Conservation (phyloP, 2,797 vertebrate genomes). For the Sebastes vulpes region DNA sequence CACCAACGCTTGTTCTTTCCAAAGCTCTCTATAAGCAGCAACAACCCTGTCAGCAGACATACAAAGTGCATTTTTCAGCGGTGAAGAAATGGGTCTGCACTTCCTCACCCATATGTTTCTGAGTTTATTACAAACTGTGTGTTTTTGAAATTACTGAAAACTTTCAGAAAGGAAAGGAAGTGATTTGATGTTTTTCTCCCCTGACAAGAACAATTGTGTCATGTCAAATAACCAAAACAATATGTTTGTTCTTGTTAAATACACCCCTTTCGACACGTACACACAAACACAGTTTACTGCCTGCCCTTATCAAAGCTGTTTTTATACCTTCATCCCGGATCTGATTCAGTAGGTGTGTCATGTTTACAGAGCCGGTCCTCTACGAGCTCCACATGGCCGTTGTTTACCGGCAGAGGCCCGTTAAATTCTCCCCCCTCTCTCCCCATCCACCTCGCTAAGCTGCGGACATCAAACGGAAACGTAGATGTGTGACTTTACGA, state of each 20-base stretch:
- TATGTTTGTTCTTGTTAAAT: constrained; percentile 62
- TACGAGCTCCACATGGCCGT: constrained; percentile 52
- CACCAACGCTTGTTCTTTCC: background rate
- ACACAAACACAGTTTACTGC: constrained; percentile 53
- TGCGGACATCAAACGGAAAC: constrained; percentile 68
- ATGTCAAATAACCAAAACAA: constrained; percentile 58
- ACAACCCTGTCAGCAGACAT: constrained; percentile 6
- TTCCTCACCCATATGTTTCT: constrained; percentile 24
- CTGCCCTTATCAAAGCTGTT: constrained; percentile 70
- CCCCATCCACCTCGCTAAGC: constrained; percentile 16
- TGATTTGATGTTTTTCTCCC: constrained; percentile 22
- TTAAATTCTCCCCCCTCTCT: constrained; percentile 34
- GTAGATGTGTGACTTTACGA: constrained; percentile 68
- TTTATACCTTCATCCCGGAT: constrained; percentile 37
- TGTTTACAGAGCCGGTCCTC: constrained; percentile 51
- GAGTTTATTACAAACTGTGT: constrained; percentile 25
- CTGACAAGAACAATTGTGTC: constrained; percentile 45
- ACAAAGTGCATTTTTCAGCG: constrained; percentile 19
- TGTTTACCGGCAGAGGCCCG: constrained; percentile 60
- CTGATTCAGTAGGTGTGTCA: constrained; percentile 60
- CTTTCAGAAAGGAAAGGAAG: constrained; percentile 10
- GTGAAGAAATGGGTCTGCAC: background rate
- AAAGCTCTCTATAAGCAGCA: background rate
- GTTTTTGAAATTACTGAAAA: constrained; percentile 34
- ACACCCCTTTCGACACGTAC: constrained; percentile 36